Percentiles rank a stretch among this genome's conserved stretches.
Evolutionary conservation across 1,140 invertebrate species (phyloP).

Genomic region (Chionoecetes opilio): DNA sequence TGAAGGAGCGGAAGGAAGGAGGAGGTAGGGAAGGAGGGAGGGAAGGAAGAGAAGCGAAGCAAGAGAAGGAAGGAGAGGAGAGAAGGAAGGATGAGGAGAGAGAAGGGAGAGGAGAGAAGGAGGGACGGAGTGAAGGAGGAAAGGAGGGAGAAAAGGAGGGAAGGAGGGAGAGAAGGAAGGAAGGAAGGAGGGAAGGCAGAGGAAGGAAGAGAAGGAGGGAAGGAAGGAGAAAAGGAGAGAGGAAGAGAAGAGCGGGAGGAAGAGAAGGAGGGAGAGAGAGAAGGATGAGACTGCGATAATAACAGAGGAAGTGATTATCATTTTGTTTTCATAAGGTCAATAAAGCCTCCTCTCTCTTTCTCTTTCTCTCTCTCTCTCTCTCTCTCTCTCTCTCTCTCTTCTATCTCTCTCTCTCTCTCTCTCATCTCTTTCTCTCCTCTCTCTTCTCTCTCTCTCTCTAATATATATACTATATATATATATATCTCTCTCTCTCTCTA

Average conservation of each 20-base stretch:
- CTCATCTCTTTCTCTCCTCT: no score
- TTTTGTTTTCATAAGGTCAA: neutral
- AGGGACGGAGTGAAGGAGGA: neutral
- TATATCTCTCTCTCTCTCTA: neutral
- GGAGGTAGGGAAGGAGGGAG: no score
- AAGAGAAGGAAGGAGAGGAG: no score
- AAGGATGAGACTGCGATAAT: neutral
- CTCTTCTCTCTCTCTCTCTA: no score
- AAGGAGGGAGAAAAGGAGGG: neutral
- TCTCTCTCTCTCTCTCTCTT: neutral
- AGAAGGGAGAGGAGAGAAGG: neutral
- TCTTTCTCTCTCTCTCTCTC: constrained; percentile 18
- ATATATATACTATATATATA: no score
- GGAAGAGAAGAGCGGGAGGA: neutral
- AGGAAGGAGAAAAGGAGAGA: neutral
- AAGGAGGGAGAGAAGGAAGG: neutral
- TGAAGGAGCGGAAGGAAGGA: neutral
- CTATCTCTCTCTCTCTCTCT: neutral
- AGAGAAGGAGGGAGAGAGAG: neutral
- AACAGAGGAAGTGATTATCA: constrained; percentile 37
- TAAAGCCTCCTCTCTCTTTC: neutral
- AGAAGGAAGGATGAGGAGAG: neutral
- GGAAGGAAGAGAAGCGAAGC: no score
- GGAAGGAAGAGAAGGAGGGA: neutral
- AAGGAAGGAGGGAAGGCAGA: neutral